A percentile compares a stretch with the other conserved stretches of the same genome.
Evolutionary conservation across 2,888 invertebrate species (phyloP).

Genomic region (Chrysotoxum bicinctum): DNA sequence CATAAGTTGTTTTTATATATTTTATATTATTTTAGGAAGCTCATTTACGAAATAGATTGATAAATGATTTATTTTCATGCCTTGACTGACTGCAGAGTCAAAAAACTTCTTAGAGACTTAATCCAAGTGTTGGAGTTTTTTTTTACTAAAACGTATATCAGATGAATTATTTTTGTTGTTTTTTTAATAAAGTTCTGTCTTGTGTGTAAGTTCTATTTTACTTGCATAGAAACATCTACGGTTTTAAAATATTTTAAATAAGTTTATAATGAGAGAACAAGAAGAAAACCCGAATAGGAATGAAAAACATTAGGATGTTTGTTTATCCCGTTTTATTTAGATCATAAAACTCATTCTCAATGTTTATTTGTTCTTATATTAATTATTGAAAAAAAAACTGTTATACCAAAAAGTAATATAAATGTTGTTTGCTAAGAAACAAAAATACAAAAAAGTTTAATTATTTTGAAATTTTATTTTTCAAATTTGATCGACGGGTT

Average conservation of each 20-base stretch:
- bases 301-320: no score
- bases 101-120: not conserved
- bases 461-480: no score
- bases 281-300: not conserved
- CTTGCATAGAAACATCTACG: not conserved
- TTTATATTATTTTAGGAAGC: constrained; percentile 48
- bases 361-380: no score
- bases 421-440: no score
- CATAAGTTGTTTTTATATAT: not conserved
- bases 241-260: not conserved
- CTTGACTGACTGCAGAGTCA: not conserved
- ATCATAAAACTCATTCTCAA: no score
- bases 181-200: not conserved
- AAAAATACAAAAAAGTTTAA: no score
- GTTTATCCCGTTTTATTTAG: no score
- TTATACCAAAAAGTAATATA: no score
- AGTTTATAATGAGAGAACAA: not conserved
- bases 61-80: not conserved
- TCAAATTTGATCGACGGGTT: no score
- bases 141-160: not conserved
- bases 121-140: not conserved
- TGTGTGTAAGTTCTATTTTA: not conserved
- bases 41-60: constrained; percentile 36
- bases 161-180: not conserved
- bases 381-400: no score